Evolutionary conservation across 2,113 vertebrate genomes (phyloP).

Genomic region (Pluvialis apricaria): DNA sequence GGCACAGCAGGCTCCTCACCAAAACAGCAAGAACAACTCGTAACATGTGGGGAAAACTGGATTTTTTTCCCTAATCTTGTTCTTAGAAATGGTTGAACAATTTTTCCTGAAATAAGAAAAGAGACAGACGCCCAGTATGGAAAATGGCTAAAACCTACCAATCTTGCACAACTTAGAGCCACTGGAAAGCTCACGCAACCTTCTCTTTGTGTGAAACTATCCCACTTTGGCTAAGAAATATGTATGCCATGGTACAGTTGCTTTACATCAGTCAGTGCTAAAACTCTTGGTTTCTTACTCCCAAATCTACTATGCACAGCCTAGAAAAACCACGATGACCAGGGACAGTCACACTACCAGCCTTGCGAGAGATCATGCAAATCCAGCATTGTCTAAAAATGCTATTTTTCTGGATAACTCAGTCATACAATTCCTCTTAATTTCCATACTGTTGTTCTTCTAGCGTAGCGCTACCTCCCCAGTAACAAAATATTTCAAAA

Average conservation of each 20-base stretch:
- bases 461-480: neutral
- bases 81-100: slow-evolving; percentile 21
- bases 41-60: neutral
- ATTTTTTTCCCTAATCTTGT: neutral
- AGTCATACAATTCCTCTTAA: neutral
- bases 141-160: neutral
- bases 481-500: neutral
- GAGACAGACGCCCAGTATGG: neutral
- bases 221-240: neutral
- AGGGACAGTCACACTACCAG: neutral
- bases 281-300: neutral
- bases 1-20: slow-evolving; percentile 41
- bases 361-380: neutral
- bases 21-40: neutral
- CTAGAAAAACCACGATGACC: neutral
- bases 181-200: neutral
- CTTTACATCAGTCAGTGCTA: neutral
- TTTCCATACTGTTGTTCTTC: neutral
- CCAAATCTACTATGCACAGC: neutral
- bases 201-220: neutral
- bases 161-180: slow-evolving; percentile 11
- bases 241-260: neutral
- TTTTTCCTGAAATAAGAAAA: slow-evolving; percentile 34
- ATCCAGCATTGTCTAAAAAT: neutral
- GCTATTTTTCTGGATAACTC: neutral